Percentiles rank a stretch among this genome's conserved stretches.
phyloP scores from a whole-genome alignment of 2,888 invertebrate genomes.

The Sylvicola cinctus region DNA sequence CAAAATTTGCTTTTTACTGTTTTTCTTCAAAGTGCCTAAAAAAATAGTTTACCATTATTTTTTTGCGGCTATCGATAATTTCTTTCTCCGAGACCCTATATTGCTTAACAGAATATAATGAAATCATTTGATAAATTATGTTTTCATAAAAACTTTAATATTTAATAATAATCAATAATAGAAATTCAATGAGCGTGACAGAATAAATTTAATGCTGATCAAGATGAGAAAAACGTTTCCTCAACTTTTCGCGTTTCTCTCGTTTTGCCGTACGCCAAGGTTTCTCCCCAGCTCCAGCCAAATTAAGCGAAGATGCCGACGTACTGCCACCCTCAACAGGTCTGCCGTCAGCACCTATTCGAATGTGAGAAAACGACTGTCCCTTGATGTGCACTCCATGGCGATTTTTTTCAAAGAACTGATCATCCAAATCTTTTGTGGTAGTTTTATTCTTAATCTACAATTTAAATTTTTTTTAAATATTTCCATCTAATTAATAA shows the following conservation, averaged over 20 bases:
- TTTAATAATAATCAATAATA: no score
- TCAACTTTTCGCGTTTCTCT: slow-evolving; percentile 80
- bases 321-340: slow-evolving; percentile 7
- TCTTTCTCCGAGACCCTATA: no score
- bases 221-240: slow-evolving; percentile 63
- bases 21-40: no score
- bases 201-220: slow-evolving; percentile 50
- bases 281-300: slow-evolving; percentile 23
- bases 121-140: no score
- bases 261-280: slow-evolving; percentile 76
- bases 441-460: slow-evolving; percentile 21
- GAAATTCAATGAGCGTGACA: no score
- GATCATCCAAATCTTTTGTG: slow-evolving; percentile 35
- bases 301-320: slow-evolving; percentile 5
- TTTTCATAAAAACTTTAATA: no score
- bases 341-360: slow-evolving; percentile 14
- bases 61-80: no score
- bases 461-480: slow-evolving; percentile 6
- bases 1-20: no score
- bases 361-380: slow-evolving; percentile 20
- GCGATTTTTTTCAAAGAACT: slow-evolving; percentile 31
- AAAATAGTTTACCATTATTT: no score
- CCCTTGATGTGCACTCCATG: slow-evolving; percentile 23
- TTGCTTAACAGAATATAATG: no score
- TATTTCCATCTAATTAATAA: no score